Evolutionary conservation across 2,113 vertebrate genomes (phyloP), one percentile per base, ranked within the genome.

Genomic region (Aptenodytes forsteri): DNA sequence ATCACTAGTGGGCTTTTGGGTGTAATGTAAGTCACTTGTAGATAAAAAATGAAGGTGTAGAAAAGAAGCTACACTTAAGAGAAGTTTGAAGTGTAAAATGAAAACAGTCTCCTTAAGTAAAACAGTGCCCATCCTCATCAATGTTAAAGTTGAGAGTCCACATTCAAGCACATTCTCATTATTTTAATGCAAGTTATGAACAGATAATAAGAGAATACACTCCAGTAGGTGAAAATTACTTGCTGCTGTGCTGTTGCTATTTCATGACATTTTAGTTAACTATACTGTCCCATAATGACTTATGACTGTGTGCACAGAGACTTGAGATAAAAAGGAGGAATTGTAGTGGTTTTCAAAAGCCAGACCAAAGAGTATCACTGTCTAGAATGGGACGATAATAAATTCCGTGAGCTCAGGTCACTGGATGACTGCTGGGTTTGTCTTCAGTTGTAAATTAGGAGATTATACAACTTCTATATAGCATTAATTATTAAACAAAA

Each of bases 241-340:
- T 95, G 65, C 65, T 87, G 38, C 83, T 66, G 36, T 95, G 40
- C 67, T 77, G 73, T 89, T 0, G 0, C 40, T 79, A 21, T 79
- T 96, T 91, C 36, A 15, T 95, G 93, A 85, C 30, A 66, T 87
- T 96, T 96, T 87, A 52, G 76, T 95, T 97, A 96, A 95, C 95
- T 94, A 73, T 76, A 26, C 38, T 80, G 54, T 89, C 36, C 61
- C 36, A 34, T 96, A 89, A 91, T 87, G 83, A 89, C 65, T 92
- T 96, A 61, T 0, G 22, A 56, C 61, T 87, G 25, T 52, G 22
- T 76, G 30, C 54, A 42, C 17, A 84, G 65, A 82, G 56, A 34
- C 73, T 75, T 54, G 32, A 89, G 86, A 84, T 92, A 32, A 79
- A 93, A 94, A 72, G 17, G 49, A 87, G 40, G 44, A 89, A 54